Base-by-base conservation (phyloP, 2,113 vertebrate genomes). In the Gambusia holbrooki region DNA sequence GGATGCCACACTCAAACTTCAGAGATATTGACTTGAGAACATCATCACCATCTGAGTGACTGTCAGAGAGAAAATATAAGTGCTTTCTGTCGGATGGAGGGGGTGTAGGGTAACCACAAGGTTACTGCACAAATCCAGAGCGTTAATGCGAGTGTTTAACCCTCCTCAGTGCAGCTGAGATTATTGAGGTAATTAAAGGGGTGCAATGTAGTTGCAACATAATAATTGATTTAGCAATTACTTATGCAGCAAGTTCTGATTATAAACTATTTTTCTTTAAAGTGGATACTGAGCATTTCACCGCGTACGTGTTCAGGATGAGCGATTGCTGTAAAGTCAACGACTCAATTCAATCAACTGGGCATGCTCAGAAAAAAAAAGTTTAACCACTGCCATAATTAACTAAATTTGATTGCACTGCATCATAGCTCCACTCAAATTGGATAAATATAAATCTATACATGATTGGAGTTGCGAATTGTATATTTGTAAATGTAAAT, bases 1-100 rank as follows among this genome's bases (percentile, higher is more conserved):
- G 88, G 60, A 13, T 5, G 77, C 77, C 73, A 78, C 77, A 79
- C 71, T 83, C 74, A 68, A 74, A 84, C 89, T 87, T 89, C 83
- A 88, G 79, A 91, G 83, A 89, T 75, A 69, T 69, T 80, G 88
- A 93, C 88, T 85, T 76, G 81, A 83, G 80, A 74, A 77, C 33
- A 68, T 60, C 70, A 76, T 84, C 78, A 69, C 82, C 83, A 72
- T 80, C 79, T 67, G 69, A 87, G 81, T 62, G 75, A 79, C 69
- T 72, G 62, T 74, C 37, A 71, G 71, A 83, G 84, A 75, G 74
- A 30, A 75, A 83, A 90, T 66, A 62, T 76, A 54, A 69, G 27
- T 37, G 66, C 37, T 65, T 66, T 69, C 60, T 69, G 73, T 61
- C 71, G 25, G 69, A 82, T 54, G 73, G 69, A 83, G 45, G 73